Evolutionary conservation across 2,113 vertebrate genomes (phyloP).

Genomic region (Cyprinodon variegatus): DNA sequence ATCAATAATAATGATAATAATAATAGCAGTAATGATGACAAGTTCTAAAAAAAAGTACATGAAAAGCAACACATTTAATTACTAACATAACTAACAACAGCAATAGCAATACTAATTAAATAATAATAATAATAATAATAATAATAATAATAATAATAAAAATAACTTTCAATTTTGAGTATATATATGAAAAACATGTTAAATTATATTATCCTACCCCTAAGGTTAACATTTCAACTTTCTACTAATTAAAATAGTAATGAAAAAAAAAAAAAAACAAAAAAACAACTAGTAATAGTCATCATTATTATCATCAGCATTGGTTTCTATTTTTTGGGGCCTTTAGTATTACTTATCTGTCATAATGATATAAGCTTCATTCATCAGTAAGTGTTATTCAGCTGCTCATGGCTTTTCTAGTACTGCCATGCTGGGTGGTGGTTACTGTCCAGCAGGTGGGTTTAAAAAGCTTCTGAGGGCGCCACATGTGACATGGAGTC

Average conservation of each 20-base stretch:
- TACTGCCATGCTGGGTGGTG: not conserved
- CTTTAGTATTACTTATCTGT: not conserved
- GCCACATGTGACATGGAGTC: conserved; percentile 15
- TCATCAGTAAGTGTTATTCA: conserved; percentile 12
- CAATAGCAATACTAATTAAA: not conserved
- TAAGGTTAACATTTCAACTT: not conserved
- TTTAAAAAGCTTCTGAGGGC: conserved; percentile 25
- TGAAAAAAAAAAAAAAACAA: no score
- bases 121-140: not conserved
- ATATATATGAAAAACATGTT: not conserved
- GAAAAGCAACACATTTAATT: not conserved
- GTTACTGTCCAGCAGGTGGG: conserved; percentile 46
- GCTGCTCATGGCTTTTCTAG: not conserved
- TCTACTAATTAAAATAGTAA: not conserved
- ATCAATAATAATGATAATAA: not conserved
- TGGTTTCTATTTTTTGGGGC: not conserved
- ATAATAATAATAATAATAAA: not conserved
- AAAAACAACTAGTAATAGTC: no score
- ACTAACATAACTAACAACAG: not conserved
- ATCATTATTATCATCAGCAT: not conserved
- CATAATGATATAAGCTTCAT: conserved; percentile 8
- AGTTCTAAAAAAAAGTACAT: no score
- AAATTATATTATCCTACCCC: not conserved
- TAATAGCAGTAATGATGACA: not conserved
- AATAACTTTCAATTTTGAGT: not conserved